Percentiles rank a stretch among this genome's conserved stretches.
Conservation (phyloP, 2,888 invertebrate genomes). For the Chalcosyrphus nemorum region DNA sequence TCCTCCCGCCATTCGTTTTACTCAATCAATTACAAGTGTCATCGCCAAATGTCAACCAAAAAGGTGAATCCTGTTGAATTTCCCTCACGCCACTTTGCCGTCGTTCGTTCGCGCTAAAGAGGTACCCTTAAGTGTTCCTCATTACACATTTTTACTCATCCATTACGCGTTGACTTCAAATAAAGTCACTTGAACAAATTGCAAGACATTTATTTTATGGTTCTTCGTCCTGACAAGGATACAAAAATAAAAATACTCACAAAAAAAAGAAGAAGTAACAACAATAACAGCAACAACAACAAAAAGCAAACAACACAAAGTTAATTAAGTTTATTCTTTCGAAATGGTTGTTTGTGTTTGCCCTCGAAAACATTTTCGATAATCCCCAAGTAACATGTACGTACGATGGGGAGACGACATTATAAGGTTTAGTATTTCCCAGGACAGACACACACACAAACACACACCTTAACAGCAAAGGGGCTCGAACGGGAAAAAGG, state of each 20-base stretch:
- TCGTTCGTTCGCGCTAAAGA: neutral
- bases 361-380: constrained; percentile 24
- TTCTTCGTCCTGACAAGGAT: constrained; percentile 15
- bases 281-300: neutral
- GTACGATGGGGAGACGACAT: neutral
- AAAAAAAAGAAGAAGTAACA: neutral
- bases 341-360: constrained; percentile 28
- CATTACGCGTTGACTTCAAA: constrained; percentile 4
- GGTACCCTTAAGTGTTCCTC: neutral
- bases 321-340: constrained; percentile 52
- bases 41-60: neutral
- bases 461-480: constrained; percentile 14
- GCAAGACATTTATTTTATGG: constrained; percentile 23
- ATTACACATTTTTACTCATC: constrained; percentile 15
- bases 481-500: neutral
- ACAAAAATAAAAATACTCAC: neutral
- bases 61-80: neutral
- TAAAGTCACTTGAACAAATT: constrained; percentile 42
- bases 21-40: neutral
- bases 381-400: constrained; percentile 23
- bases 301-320: constrained; percentile 39
- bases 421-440: neutral
- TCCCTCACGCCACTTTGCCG: neutral
- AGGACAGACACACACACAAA: no score
- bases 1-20: neutral